phyloP scores from a whole-genome alignment of 2,888 invertebrate species.

The Celastrina argiolus region DNA sequence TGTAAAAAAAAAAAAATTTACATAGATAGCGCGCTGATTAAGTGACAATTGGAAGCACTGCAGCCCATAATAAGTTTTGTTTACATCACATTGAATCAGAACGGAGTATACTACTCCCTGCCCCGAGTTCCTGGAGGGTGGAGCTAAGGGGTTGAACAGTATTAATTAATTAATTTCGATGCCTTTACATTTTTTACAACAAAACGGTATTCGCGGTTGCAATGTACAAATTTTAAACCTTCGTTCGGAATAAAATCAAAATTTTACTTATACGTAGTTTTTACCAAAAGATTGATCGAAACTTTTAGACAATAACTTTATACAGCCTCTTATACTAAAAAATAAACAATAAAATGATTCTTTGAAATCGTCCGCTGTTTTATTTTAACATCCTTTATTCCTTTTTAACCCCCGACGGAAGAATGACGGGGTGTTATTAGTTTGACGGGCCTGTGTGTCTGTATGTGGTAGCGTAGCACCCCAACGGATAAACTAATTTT shows the following conservation, averaged over 20 bases:
- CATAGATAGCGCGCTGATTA: no score
- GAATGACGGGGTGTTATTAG: no score
- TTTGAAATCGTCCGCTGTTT: slow-evolving; percentile 54
- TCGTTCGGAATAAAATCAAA: slow-evolving; percentile 33
- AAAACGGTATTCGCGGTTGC: slow-evolving; percentile 37
- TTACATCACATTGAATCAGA: no score
- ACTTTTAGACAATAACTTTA: slow-evolving; percentile 74
- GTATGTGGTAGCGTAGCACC: no score
- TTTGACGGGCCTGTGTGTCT: no score
- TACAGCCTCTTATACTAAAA: slow-evolving; percentile 72
- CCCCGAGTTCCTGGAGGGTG: slow-evolving; percentile 34
- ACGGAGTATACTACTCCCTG: slow-evolving; percentile 43
- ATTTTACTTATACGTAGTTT: slow-evolving; percentile 40
- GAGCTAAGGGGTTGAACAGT: slow-evolving; percentile 66
- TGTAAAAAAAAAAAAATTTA: no score
- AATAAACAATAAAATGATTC: slow-evolving; percentile 65
- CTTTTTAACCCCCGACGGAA: no score
- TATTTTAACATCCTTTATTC: slow-evolving; percentile 41
- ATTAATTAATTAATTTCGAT: slow-evolving; percentile 72
- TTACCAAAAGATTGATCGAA: slow-evolving; percentile 61
- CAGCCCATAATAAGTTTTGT: no score
- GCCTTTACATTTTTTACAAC: slow-evolving; percentile 53
- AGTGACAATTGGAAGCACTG: no score
- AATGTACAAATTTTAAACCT: slow-evolving; percentile 31
- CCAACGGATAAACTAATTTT: no score